Evolutionary conservation across 1,140 invertebrate species (phyloP).

Genomic region (Marisa cornuarietis): DNA sequence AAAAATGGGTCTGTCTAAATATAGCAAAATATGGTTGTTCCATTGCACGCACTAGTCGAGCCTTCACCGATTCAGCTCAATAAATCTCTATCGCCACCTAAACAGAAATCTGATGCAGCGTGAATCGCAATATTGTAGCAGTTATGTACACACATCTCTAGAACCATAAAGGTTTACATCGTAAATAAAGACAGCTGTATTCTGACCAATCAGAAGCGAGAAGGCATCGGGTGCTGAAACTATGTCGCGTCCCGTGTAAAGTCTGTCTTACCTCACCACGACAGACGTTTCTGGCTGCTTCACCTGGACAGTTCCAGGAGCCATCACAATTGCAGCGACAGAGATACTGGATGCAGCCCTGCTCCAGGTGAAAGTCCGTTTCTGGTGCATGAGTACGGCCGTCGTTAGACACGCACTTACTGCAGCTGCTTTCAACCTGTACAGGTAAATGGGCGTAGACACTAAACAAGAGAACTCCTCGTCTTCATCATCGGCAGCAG

Average conservation of each 20-base stretch:
- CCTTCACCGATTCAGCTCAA: too few relatives aligned
- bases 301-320: conserved; percentile 45
- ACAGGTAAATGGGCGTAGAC: too few relatives aligned
- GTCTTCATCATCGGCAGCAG: too few relatives aligned
- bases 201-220: neutral
- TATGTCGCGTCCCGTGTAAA: neutral
- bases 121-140: too few relatives aligned
- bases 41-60: too few relatives aligned
- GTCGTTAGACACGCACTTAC: conserved; percentile 26
- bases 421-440: conserved; percentile 14
- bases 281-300: conserved; percentile 41
- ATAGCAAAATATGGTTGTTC: too few relatives aligned
- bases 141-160: too few relatives aligned
- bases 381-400: conserved; percentile 7
- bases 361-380: conserved; percentile 26
- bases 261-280: conserved; percentile 26
- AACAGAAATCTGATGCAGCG: too few relatives aligned
- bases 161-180: neutral
- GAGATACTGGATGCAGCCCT: conserved; percentile 42
- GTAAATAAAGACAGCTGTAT: neutral
- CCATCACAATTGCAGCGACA: conserved; percentile 51
- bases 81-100: too few relatives aligned
- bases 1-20: too few relatives aligned
- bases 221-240: neutral
- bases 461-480: too few relatives aligned